Evolutionary conservation across 2,888 invertebrate species (phyloP).

Genomic region (Brenthis ino): DNA sequence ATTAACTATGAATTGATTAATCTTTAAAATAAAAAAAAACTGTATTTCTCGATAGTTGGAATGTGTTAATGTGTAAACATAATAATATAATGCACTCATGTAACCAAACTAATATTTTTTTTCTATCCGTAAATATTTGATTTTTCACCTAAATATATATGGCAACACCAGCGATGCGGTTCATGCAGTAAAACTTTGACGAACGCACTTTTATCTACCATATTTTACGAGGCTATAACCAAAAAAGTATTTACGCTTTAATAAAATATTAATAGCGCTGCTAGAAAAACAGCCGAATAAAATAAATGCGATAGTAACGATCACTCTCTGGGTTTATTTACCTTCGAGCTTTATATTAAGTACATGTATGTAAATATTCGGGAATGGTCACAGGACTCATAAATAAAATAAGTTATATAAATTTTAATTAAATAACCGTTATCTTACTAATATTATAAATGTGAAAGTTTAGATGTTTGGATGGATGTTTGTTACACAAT

Average conservation of each 20-base stretch:
- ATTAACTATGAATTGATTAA: no score
- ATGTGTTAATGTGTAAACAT: neutral
- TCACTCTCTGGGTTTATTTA: constrained; percentile 22
- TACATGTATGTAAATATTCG: constrained; percentile 11
- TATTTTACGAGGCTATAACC: constrained; percentile 44
- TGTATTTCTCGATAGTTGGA: neutral
- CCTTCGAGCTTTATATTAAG: neutral
- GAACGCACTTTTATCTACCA: constrained; percentile 25
- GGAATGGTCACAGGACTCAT: neutral
- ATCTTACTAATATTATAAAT: no score
- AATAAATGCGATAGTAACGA: constrained; percentile 24
- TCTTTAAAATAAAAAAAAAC: no score
- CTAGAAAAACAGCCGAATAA: constrained; percentile 27
- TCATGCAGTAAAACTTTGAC: constrained; percentile 20
- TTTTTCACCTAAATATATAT: neutral
- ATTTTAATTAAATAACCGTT: no score
- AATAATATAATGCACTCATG: no score
- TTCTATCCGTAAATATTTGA: neutral
- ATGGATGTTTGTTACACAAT: no score
- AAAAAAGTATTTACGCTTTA: constrained; percentile 34
- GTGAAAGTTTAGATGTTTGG: no score
- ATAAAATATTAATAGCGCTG: constrained; percentile 38
- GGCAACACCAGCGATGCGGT: constrained; percentile 10
- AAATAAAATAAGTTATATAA: neutral
- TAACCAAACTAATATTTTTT: no score